Evolutionary conservation across 2,888 invertebrate genomes (phyloP), one percentile per base, ranked within the genome.

Genomic region (Odontomyia ornata): DNA sequence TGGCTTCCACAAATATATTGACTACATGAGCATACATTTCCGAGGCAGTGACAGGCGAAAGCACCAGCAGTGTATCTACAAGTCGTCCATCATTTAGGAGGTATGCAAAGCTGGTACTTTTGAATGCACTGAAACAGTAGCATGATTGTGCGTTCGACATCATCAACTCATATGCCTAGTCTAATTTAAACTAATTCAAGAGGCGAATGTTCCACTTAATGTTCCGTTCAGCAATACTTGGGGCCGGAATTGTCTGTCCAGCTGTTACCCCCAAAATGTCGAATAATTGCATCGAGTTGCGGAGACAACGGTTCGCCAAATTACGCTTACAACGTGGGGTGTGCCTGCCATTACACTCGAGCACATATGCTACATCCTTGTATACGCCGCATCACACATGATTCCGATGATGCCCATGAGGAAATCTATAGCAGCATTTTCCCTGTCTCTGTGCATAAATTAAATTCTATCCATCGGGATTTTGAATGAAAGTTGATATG

Each of bases 201-300:
- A n/a, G 67, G 7, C 67, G 67, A 67, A 23, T 43, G 67, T 46
- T 67, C 46, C 43, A 43, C 46, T 67, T 67, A 67, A n/a, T 18
- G 18, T 21, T 67, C 23, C 67, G 43, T 67, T 23, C 23, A 28
- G 30, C 28, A 36, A 7, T 67, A 21, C 21, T 43, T 43, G 21
- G n/a, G 3, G 2, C 46, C 67, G 21, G 21, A 18, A 67, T 67
- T 67, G 67, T 67, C 36, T 43, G 67, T 43, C 67, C 67, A 67
- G 46, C 67, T 67, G 67, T 67, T 67, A 15, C 67, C 64, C 36
- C 46, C 67, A 43, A 67, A 67, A 67, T 46, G 36, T 67, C 67
- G 67, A 67, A 67, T 67, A 67, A 67, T 67, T 67, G 67, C 67
- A 67, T 36, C 21, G 67, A 67, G 30, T 67, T 67, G 67, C 18